Evolutionary conservation across 2,797 vertebrate genomes (phyloP).

Genomic region (Pampus argenteus): DNA sequence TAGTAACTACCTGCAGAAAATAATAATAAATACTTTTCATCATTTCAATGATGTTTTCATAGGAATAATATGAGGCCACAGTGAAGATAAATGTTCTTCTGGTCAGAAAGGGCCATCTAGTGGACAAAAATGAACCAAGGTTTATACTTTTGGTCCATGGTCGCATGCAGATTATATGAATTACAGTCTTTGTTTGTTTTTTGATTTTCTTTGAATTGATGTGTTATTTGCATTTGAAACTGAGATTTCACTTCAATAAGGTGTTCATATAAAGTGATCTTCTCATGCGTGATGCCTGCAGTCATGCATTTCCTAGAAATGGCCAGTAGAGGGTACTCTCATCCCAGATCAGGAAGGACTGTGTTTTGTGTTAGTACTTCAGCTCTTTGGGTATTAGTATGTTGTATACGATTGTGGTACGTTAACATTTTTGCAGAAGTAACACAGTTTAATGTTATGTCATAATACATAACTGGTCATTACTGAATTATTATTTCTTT

Average conservation of each 20-base stretch:
- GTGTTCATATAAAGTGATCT: neutral
- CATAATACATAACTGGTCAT: too few species aligned
- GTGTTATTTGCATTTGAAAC: neutral
- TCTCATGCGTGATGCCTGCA: neutral
- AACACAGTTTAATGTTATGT: neutral
- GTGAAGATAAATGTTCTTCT: conserved; percentile 3
- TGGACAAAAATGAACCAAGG: conserved; percentile 32
- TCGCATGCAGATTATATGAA: neutral
- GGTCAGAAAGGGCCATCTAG: conserved; percentile 57
- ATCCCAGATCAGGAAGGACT: conserved; percentile 16
- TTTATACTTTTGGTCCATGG: neutral
- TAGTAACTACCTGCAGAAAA: neutral
- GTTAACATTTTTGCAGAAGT: conserved; percentile 1
- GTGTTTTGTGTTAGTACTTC: neutral
- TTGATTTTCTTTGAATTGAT: neutral
- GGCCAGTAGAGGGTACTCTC: conserved; percentile 65
- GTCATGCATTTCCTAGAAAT: conserved; percentile 10
- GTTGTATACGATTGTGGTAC: neutral
- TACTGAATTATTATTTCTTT: neutral
- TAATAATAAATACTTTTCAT: neutral
- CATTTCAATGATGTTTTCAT: neutral
- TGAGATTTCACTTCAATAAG: neutral
- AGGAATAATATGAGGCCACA: neutral
- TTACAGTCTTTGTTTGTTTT: neutral
- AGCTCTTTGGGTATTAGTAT: neutral